phyloP scores from a whole-genome alignment of 2,113 vertebrate species.

The Rhabdornis inornatus region DNA sequence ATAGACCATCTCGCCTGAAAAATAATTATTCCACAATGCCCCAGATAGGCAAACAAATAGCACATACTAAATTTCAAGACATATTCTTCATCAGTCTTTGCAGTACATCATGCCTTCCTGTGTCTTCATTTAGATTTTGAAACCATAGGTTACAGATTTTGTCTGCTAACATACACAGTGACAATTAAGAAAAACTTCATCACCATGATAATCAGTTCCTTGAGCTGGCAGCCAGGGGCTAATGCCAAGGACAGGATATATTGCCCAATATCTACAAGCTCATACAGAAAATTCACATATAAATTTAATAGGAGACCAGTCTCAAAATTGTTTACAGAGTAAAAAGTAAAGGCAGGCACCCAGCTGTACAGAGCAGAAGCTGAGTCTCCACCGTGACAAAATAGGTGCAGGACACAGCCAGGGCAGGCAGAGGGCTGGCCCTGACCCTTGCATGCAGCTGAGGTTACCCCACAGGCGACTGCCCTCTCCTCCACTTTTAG shows the following conservation, averaged over 20 bases:
- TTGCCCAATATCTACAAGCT: background rate
- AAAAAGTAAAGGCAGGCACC: background rate
- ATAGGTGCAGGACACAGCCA: accelerated
- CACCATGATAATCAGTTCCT: background rate
- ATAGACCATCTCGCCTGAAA: background rate
- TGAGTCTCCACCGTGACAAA: background rate
- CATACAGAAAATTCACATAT: background rate
- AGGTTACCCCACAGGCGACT: no score
- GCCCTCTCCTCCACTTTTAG: background rate
- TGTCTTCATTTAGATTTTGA: background rate
- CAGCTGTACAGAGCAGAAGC: accelerated
- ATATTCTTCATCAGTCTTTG: background rate
- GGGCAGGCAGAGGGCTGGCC: background rate
- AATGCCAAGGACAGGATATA: background rate
- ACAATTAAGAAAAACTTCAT: background rate
- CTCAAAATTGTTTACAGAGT: background rate
- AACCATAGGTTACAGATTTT: background rate
- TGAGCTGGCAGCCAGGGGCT: background rate
- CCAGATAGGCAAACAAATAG: background rate
- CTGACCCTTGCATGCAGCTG: background rate
- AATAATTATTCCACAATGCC: background rate
- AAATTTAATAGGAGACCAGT: background rate
- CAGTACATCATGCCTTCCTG: background rate
- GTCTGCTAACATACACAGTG: background rate
- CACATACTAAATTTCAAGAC: background rate